Evolutionary conservation across 2,113 vertebrate genomes (phyloP).

Genomic region (Brachionichthys hirsutus): DNA sequence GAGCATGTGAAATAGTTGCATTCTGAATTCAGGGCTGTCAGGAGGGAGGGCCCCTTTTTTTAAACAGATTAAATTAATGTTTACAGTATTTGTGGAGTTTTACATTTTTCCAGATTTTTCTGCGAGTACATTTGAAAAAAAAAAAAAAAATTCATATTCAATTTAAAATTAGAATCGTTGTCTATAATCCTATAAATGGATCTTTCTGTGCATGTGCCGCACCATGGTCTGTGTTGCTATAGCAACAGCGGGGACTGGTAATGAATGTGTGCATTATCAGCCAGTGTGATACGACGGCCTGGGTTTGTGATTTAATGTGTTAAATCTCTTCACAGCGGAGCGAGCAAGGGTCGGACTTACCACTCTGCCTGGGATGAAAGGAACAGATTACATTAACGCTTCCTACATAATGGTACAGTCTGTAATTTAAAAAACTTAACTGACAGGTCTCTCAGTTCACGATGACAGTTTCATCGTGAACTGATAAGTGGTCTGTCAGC

Average conservation of each 20-base stretch:
- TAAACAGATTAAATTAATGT: neutral
- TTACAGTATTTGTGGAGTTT: slow-evolving; percentile 1
- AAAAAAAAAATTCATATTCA: slow-evolving; percentile 39
- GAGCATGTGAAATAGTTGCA: neutral
- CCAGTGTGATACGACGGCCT: slow-evolving; percentile 34
- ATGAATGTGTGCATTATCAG: slow-evolving; percentile 66
- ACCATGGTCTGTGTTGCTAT: slow-evolving; percentile 63
- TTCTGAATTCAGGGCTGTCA: neutral
- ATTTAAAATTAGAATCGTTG: slow-evolving; percentile 60
- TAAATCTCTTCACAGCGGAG: slow-evolving; percentile 81
- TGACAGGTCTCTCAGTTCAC: neutral
- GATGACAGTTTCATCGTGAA: slow-evolving; percentile 7
- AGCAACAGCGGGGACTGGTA: slow-evolving; percentile 56
- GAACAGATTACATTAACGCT: slow-evolving; percentile 99
- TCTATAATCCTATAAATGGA: slow-evolving; percentile 65
- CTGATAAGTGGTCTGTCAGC: neutral
- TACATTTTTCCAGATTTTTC: slow-evolving; percentile 17
- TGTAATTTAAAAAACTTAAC: neutral
- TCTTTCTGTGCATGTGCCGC: slow-evolving; percentile 45
- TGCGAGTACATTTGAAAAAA: slow-evolving; percentile 40
- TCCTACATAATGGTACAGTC: slow-evolving; percentile 97
- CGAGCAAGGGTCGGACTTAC: slow-evolving; percentile 93
- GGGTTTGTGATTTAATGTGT: slow-evolving; percentile 47
- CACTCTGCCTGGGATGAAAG: slow-evolving; percentile 95
- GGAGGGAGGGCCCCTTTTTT: neutral